Evolutionary conservation across 1,140 invertebrate genomes (phyloP), one percentile per base, ranked within the genome.

Genomic region (Drosophila gunungcola): DNA sequence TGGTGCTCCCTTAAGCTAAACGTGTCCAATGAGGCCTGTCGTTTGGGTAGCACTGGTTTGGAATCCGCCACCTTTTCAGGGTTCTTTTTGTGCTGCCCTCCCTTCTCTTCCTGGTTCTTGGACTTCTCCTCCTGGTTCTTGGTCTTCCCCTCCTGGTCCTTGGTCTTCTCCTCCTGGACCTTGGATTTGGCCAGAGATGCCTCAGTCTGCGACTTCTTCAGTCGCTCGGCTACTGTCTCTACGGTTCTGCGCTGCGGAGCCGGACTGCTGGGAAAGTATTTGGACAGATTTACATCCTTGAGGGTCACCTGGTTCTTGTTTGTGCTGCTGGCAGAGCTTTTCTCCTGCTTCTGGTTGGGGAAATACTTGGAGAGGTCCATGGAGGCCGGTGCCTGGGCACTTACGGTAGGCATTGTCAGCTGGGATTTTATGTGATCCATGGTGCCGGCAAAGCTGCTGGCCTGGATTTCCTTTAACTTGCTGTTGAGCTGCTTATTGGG

Each of bases 321-420:
- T 2, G 76, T 81, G 3, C 78, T 83, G 16, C 49, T 72, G 0
- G 88, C n/a, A 27, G 60, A 49, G 36, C 69, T 74, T 54, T 91
- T 92, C 43, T 91, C 80, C 13, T 69, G 72, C 62, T 92, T 91
- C 41, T 90, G 90, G 53, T 91, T 89, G 27, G 91, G 91, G 75
- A 92, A 92, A 45, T 92, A 92, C 57, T 92, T 92, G 25, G 92
- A 88, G 0, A 92, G 58, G 77, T 92, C 88, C 9, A 91, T 83
- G 29, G 46, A 73, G 7, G 75, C 42, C 2, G 80, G 62, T 5
- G 79, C 61, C 65, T 91, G 77, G 12, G 86, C 46, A 57, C 78
- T 84, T 1, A 92, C 73, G 12, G 92, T 93, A 7, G 92, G 91
- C 52, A 65, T 80, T 0, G 77, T 73, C 46, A 93, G 63, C 60